phyloP scores from a whole-genome alignment of 2,797 vertebrate species.

The Liparis tanakae region DNA sequence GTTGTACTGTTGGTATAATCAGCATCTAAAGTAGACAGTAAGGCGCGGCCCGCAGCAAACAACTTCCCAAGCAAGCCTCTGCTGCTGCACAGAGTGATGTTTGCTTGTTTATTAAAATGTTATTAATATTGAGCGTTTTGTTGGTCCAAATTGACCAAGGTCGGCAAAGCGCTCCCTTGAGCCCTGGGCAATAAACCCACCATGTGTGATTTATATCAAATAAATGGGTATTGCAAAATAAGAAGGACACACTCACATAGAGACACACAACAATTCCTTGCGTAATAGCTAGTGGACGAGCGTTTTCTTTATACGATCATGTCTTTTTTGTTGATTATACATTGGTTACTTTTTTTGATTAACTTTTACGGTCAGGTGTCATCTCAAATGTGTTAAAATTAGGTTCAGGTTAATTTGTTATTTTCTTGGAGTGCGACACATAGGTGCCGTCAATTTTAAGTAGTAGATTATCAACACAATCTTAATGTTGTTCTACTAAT shows the following conservation, averaged over 20 bases:
- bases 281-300: background rate
- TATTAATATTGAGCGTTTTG: too few species aligned
- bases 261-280: too few species aligned
- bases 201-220: background rate
- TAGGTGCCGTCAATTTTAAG: background rate
- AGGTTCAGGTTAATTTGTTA: background rate
- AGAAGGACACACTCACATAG: too few species aligned
- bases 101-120: too few species aligned
- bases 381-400: background rate
- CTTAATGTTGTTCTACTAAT: background rate
- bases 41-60: too few species aligned
- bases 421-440: background rate
- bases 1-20: too few species aligned
- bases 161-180: too few species aligned
- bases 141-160: too few species aligned
- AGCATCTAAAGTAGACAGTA: too few species aligned
- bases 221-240: background rate
- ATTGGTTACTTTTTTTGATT: background rate
- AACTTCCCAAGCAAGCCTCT: too few species aligned
- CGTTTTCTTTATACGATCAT: background rate
- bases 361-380: background rate
- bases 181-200: background rate
- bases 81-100: too few species aligned
- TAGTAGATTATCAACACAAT: background rate
- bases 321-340: background rate